phyloP scores from a whole-genome alignment of 2,888 invertebrate species.

The Drosophila hamatofila region DNA sequence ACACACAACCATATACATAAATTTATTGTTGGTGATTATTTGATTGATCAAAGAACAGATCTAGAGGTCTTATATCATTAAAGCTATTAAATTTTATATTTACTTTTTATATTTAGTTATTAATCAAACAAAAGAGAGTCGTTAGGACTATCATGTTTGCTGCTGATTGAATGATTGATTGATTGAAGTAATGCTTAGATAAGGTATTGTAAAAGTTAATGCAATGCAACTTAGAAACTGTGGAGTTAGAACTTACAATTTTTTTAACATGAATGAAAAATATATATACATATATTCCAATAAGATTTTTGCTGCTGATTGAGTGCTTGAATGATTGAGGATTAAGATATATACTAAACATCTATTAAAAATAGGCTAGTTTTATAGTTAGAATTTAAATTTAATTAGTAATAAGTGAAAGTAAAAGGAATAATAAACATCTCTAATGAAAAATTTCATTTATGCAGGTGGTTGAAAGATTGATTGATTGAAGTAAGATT shows the following conservation, averaged over 20 bases:
- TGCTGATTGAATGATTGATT: background rate
- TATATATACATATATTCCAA: no score
- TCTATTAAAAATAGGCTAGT: background rate
- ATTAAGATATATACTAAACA: no score
- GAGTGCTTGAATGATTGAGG: no score
- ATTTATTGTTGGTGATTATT: background rate
- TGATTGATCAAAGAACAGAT: background rate
- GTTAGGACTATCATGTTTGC: background rate
- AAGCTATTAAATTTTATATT: background rate
- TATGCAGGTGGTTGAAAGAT: background rate
- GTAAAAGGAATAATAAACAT: background rate
- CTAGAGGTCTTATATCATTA: background rate
- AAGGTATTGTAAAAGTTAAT: no score
- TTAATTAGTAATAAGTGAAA: background rate
- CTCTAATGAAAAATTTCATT: background rate
- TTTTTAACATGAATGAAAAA: no score
- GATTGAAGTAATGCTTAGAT: background rate
- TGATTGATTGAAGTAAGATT: background rate
- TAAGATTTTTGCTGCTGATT: no score
- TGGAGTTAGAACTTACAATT: no score
- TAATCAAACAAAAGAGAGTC: background rate
- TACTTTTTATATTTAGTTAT: background rate
- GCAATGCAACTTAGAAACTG: no score
- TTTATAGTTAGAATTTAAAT: background rate
- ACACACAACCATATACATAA: conserved; percentile 1